These are phyloP conservation scores for Allobates femoralis DNA, from an alignment of 2,797 vertebrate genomes.

Conservation along the genomic window DNA sequence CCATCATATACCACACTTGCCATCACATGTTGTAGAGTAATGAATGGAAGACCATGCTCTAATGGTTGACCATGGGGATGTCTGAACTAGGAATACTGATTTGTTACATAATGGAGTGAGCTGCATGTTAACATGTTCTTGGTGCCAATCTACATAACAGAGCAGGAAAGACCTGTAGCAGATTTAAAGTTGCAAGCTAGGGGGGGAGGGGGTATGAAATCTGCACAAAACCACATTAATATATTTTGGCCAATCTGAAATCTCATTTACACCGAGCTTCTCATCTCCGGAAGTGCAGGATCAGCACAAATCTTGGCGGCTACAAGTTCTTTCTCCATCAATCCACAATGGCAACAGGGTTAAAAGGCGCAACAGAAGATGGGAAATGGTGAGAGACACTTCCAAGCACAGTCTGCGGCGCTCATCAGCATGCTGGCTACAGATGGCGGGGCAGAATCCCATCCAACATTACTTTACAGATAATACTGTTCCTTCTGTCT, in stretches of 20 bases:
- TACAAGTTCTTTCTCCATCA: background rate
- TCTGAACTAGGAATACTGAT: too few species aligned
- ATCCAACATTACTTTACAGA: constrained; percentile 51
- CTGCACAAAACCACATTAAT: background rate
- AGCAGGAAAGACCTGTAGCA: too few species aligned
- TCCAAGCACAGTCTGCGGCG: constrained; percentile 54
- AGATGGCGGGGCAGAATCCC: constrained; percentile 67
- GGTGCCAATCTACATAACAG: too few species aligned
- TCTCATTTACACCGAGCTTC: background rate
- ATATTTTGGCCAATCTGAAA: background rate
- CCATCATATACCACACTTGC: too few species aligned
- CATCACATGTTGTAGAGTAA: too few species aligned
- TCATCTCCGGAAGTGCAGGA: background rate
- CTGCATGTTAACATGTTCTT: too few species aligned
- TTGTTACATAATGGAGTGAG: too few species aligned
- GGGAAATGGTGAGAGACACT: constrained; percentile 33
- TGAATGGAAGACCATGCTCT: too few species aligned
- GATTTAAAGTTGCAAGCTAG: too few species aligned
- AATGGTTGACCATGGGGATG: too few species aligned
- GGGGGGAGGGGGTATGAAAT: background rate
- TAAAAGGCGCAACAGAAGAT: background rate
- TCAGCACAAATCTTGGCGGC: background rate
- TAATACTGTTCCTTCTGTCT: constrained; percentile 63
- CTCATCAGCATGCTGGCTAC: constrained; percentile 64
- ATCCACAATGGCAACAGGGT: constrained; percentile 5